A percentile compares a stretch with the other conserved stretches of the same genome.
Conservation (phyloP, 2,797 vertebrate genomes). For the Percopsis omiscomaycus region DNA sequence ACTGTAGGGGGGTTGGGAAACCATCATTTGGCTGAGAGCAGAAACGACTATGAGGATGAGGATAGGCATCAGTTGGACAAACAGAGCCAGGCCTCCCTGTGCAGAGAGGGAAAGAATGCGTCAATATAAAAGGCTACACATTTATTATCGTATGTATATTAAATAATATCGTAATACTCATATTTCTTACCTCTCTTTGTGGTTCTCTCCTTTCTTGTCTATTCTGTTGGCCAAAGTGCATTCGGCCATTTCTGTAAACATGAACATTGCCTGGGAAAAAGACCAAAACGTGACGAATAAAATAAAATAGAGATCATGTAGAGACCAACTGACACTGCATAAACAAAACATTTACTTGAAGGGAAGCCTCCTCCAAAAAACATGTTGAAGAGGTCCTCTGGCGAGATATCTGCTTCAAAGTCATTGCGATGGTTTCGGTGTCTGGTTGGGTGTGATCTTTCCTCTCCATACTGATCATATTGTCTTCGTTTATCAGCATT, state of each 20-base stretch:
- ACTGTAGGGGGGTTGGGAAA: conserved; percentile 96
- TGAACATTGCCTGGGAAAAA: conserved; percentile 88
- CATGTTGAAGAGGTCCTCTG: conserved; percentile 99
- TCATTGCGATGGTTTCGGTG: conserved; percentile 81
- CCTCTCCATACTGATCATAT: conserved; percentile 94
- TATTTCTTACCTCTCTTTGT: conserved; percentile 88
- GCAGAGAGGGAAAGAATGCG: neutral
- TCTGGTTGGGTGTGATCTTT: conserved; percentile 80
- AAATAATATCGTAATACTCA: neutral
- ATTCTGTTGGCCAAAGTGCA: conserved; percentile 93
- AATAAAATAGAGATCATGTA: neutral
- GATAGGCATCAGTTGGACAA: conserved; percentile 98
- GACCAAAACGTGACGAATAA: neutral
- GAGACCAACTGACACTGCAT: neutral
- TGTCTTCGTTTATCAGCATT: conserved; percentile 93
- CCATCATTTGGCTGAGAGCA: conserved; percentile 97
- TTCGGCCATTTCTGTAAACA: conserved; percentile 96
- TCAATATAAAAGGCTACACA: neutral
- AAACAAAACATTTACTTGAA: conserved; percentile 77
- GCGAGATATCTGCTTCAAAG: conserved; percentile 96
- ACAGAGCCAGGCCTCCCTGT: conserved; percentile 94
- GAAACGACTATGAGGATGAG: conserved; percentile 97
- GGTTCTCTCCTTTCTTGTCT: conserved; percentile 90
- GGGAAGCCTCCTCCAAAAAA: conserved; percentile 98
- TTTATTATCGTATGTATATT: neutral